A percentile compares a stretch with the other conserved stretches of the same genome.
phyloP scores from a whole-genome alignment of 2,888 invertebrate species.

The Zygaena filipendulae region DNA sequence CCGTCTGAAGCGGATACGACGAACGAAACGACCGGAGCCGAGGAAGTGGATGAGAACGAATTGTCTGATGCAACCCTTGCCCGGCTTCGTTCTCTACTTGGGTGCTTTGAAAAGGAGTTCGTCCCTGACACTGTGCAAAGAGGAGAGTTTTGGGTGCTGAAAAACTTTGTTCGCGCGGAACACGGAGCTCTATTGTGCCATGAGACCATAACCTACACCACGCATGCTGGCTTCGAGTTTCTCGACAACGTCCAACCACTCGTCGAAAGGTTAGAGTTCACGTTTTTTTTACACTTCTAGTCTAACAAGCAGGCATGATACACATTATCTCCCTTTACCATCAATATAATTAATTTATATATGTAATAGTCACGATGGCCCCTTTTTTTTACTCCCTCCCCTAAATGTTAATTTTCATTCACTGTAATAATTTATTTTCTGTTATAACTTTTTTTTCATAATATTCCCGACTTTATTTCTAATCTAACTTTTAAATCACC shows the following conservation, averaged over 20 bases:
- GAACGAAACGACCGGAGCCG: constrained; percentile 38
- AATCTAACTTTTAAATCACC: too few relatives aligned
- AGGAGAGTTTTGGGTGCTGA: constrained; percentile 89
- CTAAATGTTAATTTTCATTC: too few relatives aligned
- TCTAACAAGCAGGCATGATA: constrained; percentile 5
- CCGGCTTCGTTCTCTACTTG: constrained; percentile 56
- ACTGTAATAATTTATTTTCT: too few relatives aligned
- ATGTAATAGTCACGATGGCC: too few relatives aligned
- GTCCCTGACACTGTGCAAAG: constrained; percentile 73
- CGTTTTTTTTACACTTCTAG: constrained; percentile 14
- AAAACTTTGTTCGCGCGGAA: constrained; percentile 84
- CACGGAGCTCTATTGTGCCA: constrained; percentile 77
- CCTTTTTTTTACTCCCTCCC: too few relatives aligned
- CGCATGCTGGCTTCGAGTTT: constrained; percentile 92
- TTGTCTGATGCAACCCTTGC: constrained; percentile 42
- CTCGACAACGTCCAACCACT: constrained; percentile 89
- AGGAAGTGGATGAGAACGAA: constrained; percentile 44
- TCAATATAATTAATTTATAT: too few relatives aligned
- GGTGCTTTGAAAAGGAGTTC: constrained; percentile 73
- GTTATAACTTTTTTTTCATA: too few relatives aligned
- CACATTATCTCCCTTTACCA: too few relatives aligned
- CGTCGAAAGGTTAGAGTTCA: constrained; percentile 77
- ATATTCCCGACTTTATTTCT: too few relatives aligned
- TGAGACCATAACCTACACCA: constrained; percentile 90
- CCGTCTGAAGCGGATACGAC: constrained; percentile 38